Percentiles rank a stretch among this genome's conserved stretches.
Evolutionary conservation across 2,888 invertebrate genomes (phyloP).

Genomic region (Catocala sponsa): DNA sequence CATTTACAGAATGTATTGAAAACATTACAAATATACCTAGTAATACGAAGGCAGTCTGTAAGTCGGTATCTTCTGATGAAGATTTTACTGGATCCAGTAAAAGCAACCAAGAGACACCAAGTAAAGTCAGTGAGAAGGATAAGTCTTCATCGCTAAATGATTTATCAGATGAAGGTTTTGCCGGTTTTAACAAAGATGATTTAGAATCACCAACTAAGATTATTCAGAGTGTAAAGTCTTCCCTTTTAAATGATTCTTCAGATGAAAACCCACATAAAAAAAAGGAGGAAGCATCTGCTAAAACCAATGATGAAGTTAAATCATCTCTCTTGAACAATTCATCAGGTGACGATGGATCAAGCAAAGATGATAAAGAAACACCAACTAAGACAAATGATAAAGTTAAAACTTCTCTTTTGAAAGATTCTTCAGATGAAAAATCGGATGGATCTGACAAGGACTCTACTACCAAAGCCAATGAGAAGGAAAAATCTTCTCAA

Average conservation of each 20-base stretch:
- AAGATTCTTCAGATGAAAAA: conserved; percentile 25
- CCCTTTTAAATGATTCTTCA: no score
- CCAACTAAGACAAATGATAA: neutral
- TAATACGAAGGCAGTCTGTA: no score
- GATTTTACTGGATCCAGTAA: no score
- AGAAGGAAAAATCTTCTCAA: conserved; percentile 48
- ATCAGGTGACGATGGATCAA: conserved; percentile 1
- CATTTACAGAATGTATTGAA: no score
- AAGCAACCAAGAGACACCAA: no score
- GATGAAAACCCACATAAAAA: no score
- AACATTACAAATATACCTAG: no score
- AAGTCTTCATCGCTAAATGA: no score
- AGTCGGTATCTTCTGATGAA: no score
- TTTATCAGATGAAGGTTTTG: no score
- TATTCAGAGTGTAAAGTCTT: neutral
- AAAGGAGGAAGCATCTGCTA: no score
- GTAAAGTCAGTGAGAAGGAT: no score
- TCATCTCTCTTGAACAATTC: neutral
- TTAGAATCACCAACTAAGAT: neutral
- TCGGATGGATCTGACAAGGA: conserved; percentile 49
- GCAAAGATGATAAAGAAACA: neutral
- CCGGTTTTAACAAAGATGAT: neutral
- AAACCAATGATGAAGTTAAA: neutral
- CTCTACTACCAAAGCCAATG: conserved; percentile 25
- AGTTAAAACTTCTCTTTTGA: conserved; percentile 3